Evolutionary conservation across 2,797 vertebrate genomes (phyloP), one percentile per base, ranked within the genome.

Genomic region (Pangasius mekongensis): DNA sequence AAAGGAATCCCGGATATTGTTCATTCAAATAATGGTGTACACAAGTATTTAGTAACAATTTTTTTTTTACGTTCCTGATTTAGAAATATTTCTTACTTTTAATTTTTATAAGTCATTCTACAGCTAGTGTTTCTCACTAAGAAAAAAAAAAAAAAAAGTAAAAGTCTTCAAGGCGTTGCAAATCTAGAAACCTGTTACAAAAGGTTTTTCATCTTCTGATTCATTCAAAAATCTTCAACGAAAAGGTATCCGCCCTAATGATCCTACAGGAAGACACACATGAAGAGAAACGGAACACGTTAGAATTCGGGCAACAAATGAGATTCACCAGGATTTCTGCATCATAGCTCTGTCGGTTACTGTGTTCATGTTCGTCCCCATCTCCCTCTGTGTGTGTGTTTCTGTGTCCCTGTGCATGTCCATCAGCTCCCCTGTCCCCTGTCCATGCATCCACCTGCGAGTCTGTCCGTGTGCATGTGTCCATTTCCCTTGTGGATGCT

Each of bases 61-160:
- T 81, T 87, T 97, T 84, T 84, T 83, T 24, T 39, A 97, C 95
- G 95, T 97, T 97, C 97, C 97, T 96, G 96, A 98, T 98, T 98
- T 98, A 98, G 97, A 98, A 98, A 98, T 98, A 95, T 95, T 96
- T 95, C 94, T 93, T 90, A 90, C 87, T 89, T 89, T 89, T 83
- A 93, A 95, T 97, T 95, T 95, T 96, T 97, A 97, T 93, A 96
- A 97, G 96, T 98, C 97, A 97, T 97, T 97, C 97, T 99, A 98
- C 97, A 97, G 95, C 98, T 98, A 99, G 98, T 99, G 98, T 99
- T 98, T 97, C 97, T 96, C 95, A 95, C 96, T 95, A 96, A 98
- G 97, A 97, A 98, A 97, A 96, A 97, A 96, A 97, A 98, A 97
- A 96, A 97, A 96, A 94, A 95, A 96, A 97, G 96, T 98, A 94